phyloP scores from a whole-genome alignment of 2,888 invertebrate genomes.

The Drosophila dives region DNA sequence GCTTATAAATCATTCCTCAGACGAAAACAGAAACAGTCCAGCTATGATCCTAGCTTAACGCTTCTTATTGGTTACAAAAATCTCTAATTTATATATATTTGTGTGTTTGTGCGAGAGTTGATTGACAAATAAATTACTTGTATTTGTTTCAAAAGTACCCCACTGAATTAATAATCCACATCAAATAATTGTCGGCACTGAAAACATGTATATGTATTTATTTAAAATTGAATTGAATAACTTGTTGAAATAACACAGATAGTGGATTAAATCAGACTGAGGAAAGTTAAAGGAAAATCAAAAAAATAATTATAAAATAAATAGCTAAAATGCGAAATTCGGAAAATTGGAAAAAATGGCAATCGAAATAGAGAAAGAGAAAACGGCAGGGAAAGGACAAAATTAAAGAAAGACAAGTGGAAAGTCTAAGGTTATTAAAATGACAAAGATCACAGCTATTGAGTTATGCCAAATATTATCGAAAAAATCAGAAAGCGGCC shows the following conservation, averaged over 20 bases:
- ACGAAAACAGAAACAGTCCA: conserved; percentile 40
- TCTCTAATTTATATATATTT: conserved; percentile 1
- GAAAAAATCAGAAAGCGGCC: neutral
- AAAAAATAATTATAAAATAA: neutral
- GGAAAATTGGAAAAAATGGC: neutral
- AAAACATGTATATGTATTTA: conserved; percentile 36
- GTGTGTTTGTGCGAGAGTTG: neutral
- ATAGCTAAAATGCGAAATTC: neutral
- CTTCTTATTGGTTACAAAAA: conserved; percentile 51
- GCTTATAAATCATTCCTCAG: conserved; percentile 63
- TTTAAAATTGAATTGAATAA: conserved; percentile 51
- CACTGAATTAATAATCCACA: conserved; percentile 51
- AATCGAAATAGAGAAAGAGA: neutral
- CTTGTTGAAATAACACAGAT: conserved; percentile 3
- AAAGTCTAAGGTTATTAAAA: neutral
- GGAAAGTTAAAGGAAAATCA: neutral
- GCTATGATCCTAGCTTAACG: conserved; percentile 42
- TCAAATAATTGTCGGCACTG: conserved; percentile 40
- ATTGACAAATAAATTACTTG: conserved; percentile 15
- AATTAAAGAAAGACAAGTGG: neutral
- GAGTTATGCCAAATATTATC: neutral
- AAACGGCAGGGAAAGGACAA: neutral
- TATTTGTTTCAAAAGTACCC: conserved; percentile 33
- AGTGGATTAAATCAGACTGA: neutral
- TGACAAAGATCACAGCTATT: neutral